These are phyloP conservation scores for Choristoneura fumiferana DNA, from an alignment of 1,140 invertebrate species.

Conservation along the genomic window DNA sequence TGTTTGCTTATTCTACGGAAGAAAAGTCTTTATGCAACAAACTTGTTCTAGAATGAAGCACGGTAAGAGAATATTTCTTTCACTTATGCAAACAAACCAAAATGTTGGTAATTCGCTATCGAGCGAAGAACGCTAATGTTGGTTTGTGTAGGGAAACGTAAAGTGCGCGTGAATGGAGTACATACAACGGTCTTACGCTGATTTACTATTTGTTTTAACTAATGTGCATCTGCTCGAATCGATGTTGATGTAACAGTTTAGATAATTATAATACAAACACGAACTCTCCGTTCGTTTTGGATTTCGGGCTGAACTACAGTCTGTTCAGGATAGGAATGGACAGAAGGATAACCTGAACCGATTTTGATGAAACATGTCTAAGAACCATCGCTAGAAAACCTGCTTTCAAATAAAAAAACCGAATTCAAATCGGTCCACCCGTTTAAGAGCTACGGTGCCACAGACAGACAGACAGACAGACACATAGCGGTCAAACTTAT, in stretches of 20 bases:
- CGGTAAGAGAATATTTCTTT: constrained; percentile 1
- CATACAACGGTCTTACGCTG: neutral
- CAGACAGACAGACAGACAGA: too few species aligned
- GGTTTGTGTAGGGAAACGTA: constrained; percentile 23
- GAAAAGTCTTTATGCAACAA: constrained; percentile 3
- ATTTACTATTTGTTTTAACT: constrained; percentile 19
- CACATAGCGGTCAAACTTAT: too few species aligned
- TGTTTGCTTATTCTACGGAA: constrained; percentile 1
- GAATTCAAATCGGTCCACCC: too few species aligned
- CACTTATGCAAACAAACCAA: neutral
- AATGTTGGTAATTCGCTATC: neutral
- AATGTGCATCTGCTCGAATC: constrained; percentile 3
- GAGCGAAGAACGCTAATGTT: constrained; percentile 10
- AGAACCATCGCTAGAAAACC: too few species aligned
- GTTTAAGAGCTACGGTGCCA: too few species aligned
- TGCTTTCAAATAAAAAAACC: too few species aligned
- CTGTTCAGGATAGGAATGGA: constrained; percentile 1
- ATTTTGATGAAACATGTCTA: too few species aligned
- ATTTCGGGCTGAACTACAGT: neutral
- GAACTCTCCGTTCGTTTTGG: neutral
- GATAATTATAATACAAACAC: neutral
- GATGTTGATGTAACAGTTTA: constrained; percentile 8
- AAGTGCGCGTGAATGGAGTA: constrained; percentile 22
- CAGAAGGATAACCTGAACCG: too few species aligned
- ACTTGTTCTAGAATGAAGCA: neutral